These are phyloP conservation scores for Cetonia aurata DNA, from an alignment of 2,888 invertebrate species.

Conservation along the genomic window DNA sequence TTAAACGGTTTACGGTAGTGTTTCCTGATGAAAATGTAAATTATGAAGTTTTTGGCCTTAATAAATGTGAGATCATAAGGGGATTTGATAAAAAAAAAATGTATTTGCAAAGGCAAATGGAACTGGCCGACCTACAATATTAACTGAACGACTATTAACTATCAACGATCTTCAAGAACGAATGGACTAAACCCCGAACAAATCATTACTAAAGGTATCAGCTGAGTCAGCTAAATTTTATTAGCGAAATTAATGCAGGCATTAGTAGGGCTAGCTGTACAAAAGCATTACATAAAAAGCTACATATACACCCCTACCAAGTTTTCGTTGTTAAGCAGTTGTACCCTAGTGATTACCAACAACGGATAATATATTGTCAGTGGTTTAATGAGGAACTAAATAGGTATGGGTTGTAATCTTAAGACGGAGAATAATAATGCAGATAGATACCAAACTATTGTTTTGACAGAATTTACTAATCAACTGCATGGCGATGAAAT, in stretches of 20 bases:
- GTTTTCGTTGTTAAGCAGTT: neutral
- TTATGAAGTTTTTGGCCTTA: neutral
- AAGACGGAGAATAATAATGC: no score
- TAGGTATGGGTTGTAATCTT: neutral
- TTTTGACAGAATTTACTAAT: no score
- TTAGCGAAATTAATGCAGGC: neutral
- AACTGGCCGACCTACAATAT: no score
- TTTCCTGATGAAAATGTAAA: slow-evolving; percentile 10
- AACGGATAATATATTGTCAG: neutral
- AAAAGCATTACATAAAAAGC: neutral
- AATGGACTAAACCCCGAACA: no score
- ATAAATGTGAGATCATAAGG: neutral
- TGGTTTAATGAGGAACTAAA: neutral
- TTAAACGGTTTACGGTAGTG: neutral
- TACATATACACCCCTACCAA: neutral
- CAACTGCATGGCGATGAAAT: no score
- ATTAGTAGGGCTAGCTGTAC: neutral
- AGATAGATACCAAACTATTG: no score
- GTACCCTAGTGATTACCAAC: neutral
- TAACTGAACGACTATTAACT: no score
- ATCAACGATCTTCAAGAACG: no score
- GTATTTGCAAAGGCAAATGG: no score
- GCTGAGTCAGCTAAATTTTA: neutral
- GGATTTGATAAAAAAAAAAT: no score
- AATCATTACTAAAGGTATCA: neutral